Evolutionary conservation across 2,888 invertebrate species (phyloP).

Genomic region (Drosophila algonquin): DNA sequence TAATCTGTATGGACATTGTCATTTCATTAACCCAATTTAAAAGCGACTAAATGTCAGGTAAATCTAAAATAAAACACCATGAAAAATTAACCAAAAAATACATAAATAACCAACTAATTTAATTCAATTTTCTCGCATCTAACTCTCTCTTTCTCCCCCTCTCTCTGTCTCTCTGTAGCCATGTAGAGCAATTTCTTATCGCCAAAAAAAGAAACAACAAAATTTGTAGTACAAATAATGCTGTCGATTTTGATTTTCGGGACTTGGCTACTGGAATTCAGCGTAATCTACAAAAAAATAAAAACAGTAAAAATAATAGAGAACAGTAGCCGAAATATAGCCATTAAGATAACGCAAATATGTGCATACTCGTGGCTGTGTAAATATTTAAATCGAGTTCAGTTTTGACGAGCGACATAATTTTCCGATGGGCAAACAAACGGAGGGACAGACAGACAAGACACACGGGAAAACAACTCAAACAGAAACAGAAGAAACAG

Average conservation of each 20-base stretch:
- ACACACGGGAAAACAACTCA: constrained; percentile 30
- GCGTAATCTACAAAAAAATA: constrained; percentile 57
- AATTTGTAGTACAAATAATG: constrained; percentile 47
- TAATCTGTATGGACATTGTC: constrained; percentile 22
- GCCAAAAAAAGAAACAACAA: too few species aligned
- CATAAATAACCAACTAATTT: background rate
- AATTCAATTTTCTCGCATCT: constrained; percentile 12
- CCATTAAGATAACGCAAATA: constrained; percentile 58
- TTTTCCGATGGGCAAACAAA: constrained; percentile 45
- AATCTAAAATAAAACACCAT: background rate
- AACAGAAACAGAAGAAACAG: constrained; percentile 39
- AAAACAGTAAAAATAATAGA: constrained; percentile 24
- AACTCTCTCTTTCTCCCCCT: background rate
- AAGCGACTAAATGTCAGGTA: background rate
- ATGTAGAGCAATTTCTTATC: constrained; percentile 32
- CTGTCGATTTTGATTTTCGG: constrained; percentile 40
- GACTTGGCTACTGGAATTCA: constrained; percentile 68
- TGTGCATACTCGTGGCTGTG: constrained; percentile 51
- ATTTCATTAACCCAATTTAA: background rate
- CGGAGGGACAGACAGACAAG: constrained; percentile 34
- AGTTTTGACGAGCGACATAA: constrained; percentile 42
- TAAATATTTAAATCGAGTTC: constrained; percentile 71
- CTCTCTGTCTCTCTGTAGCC: background rate
- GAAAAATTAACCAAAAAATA: too few species aligned
- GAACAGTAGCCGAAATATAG: constrained; percentile 70